phyloP scores from a whole-genome alignment of 2,888 invertebrate genomes.

The Drosophila ezoana region DNA sequence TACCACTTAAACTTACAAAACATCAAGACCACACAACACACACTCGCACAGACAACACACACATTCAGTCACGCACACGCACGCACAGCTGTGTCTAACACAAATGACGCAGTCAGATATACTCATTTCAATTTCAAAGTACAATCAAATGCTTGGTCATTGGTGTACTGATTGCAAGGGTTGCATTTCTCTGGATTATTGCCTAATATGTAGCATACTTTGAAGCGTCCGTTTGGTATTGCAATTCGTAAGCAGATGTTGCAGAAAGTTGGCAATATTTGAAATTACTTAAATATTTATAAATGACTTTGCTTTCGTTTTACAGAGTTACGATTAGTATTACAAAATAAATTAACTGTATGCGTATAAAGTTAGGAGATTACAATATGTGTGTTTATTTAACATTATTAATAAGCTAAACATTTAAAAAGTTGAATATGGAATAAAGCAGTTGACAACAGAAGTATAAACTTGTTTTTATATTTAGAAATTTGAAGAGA shows the following conservation, averaged over 20 bases:
- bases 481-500: not conserved
- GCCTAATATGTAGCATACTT: slow-evolving; percentile 7
- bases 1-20: slow-evolving; percentile 79
- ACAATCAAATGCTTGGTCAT: slow-evolving; percentile 37
- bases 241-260: not conserved
- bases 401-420: too few relatives aligned
- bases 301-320: too few relatives aligned
- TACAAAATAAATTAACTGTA: too few relatives aligned
- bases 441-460: not conserved
- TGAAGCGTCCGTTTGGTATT: not conserved
- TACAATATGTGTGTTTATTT: too few relatives aligned
- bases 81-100: slow-evolving; percentile 18
- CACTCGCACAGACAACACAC: slow-evolving; percentile 25
- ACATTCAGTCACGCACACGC: slow-evolving; percentile 17
- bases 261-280: too few relatives aligned
- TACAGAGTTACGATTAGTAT: too few relatives aligned
- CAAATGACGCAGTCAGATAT: slow-evolving; percentile 43
- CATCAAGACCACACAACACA: slow-evolving; percentile 62
- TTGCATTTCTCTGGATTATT: not conserved
- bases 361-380: too few relatives aligned
- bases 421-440: too few relatives aligned
- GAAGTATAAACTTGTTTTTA: not conserved
- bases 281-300: too few relatives aligned
- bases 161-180: slow-evolving; percentile 8
- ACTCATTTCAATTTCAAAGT: slow-evolving; percentile 43